A percentile compares a stretch with the other conserved stretches of the same genome.
These are phyloP conservation scores for Xestia c-nigrum DNA, from an alignment of 2,888 invertebrate genomes.

Conservation along the genomic window DNA sequence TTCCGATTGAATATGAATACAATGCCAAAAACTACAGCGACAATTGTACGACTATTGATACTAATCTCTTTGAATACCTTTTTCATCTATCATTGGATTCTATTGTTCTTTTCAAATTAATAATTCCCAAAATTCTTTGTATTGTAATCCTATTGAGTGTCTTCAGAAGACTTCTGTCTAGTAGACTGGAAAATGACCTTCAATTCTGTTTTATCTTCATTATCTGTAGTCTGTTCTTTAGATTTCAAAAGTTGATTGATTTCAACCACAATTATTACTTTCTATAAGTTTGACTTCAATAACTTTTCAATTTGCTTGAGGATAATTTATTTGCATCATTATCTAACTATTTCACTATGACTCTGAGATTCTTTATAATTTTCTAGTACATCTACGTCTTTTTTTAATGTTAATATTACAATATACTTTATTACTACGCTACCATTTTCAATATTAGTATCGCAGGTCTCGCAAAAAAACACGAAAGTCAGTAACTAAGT, in stretches of 20 bases:
- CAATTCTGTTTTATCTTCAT: slow-evolving; percentile 24
- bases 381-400: background rate
- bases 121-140: slow-evolving; percentile 34
- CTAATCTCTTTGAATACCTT: slow-evolving; percentile 21
- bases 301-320: background rate
- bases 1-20: slow-evolving; percentile 1
- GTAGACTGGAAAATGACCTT: slow-evolving; percentile 42
- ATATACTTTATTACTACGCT: background rate
- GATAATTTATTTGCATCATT: background rate
- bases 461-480: slow-evolving; percentile 16
- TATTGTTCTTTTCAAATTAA: slow-evolving; percentile 38
- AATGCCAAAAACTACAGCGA: background rate
- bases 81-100: slow-evolving; percentile 15
- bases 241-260: slow-evolving; percentile 28
- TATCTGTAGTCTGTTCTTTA: slow-evolving; percentile 6
- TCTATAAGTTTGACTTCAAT: slow-evolving; percentile 5
- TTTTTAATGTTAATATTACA: background rate
- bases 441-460: slow-evolving; percentile 15
- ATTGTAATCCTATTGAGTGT: slow-evolving; percentile 24
- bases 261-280: slow-evolving; percentile 14
- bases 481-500: slow-evolving; percentile 59
- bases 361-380: background rate
- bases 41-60: slow-evolving; percentile 1
- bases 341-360: background rate
- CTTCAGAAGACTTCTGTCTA: slow-evolving; percentile 13